phyloP scores from a whole-genome alignment of 2,888 invertebrate species.

The Spilosoma lubricipeda region DNA sequence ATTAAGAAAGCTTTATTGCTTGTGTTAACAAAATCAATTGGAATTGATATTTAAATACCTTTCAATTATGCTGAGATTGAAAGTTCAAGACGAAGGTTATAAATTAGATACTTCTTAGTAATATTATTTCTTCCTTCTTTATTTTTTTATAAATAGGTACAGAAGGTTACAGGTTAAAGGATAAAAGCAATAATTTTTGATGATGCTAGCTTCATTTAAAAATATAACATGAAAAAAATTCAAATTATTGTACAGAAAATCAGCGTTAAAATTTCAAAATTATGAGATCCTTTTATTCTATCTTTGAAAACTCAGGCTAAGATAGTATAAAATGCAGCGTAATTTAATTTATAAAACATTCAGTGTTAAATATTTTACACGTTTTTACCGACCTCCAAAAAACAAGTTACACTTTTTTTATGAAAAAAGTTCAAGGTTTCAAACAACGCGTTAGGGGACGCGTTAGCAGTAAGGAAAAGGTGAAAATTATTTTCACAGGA shows the following conservation, averaged over 20 bases:
- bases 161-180: too few species aligned
- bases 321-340: background rate
- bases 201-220: too few species aligned
- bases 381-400: slow-evolving; percentile 21
- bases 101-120: too few species aligned
- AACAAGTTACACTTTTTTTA: slow-evolving; percentile 24
- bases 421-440: slow-evolving; percentile 33
- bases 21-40: background rate
- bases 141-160: too few species aligned
- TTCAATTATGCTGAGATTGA: too few species aligned
- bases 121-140: too few species aligned
- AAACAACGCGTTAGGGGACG: slow-evolving; percentile 38
- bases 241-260: too few species aligned
- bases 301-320: background rate
- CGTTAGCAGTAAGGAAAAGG: slow-evolving; percentile 29
- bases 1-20: background rate
- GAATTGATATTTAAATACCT: background rate
- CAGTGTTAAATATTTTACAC: slow-evolving; percentile 9
- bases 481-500: slow-evolving; percentile 34
- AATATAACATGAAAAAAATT: too few species aligned
- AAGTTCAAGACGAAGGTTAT: too few species aligned
- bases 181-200: too few species aligned
- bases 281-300: background rate
- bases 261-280: background rate
- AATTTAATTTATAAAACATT: slow-evolving; percentile 12